These are phyloP conservation scores for Diorhabda carinulata DNA, from an alignment of 1,140 invertebrate species.

Conservation along the genomic window DNA sequence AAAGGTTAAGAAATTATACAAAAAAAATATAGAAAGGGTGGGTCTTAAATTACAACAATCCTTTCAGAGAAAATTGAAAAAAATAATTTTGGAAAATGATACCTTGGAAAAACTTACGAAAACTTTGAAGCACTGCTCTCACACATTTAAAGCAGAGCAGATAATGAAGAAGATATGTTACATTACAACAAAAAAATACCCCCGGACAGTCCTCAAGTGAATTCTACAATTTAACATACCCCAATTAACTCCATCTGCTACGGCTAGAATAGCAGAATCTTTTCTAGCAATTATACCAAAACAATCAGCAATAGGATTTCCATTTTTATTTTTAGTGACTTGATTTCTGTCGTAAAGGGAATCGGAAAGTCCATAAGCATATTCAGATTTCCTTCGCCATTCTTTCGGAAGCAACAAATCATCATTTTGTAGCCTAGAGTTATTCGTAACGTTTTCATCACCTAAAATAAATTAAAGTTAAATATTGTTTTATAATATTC, in stretches of 20 bases:
- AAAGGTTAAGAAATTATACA: no score
- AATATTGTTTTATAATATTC: no score
- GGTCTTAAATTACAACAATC: no score
- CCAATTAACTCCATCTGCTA: conserved; percentile 94
- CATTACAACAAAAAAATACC: no score
- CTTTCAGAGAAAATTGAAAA: no score
- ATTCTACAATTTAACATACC: conserved; percentile 54
- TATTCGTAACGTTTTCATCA: neutral
- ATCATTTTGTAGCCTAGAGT: conserved; percentile 10
- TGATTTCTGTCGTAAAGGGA: conserved; percentile 80
- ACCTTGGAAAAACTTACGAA: no score
- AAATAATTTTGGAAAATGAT: no score
- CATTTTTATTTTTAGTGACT: conserved; percentile 68
- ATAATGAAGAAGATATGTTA: no score
- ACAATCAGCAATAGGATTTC: conserved; percentile 87
- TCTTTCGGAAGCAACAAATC: conserved; percentile 47
- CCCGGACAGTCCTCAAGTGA: neutral
- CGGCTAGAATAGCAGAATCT: conserved; percentile 75
- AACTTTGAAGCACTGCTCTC: no score
- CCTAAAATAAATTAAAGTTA: neutral
- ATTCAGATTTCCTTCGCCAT: conserved; percentile 63
- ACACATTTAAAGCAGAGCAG: no score
- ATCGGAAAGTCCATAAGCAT: conserved; percentile 66
- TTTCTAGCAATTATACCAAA: conserved; percentile 78
- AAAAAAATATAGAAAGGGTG: no score